These are phyloP conservation scores for Diadophis punctatus DNA, from an alignment of 2,113 vertebrate genomes.

Conservation along the genomic window DNA sequence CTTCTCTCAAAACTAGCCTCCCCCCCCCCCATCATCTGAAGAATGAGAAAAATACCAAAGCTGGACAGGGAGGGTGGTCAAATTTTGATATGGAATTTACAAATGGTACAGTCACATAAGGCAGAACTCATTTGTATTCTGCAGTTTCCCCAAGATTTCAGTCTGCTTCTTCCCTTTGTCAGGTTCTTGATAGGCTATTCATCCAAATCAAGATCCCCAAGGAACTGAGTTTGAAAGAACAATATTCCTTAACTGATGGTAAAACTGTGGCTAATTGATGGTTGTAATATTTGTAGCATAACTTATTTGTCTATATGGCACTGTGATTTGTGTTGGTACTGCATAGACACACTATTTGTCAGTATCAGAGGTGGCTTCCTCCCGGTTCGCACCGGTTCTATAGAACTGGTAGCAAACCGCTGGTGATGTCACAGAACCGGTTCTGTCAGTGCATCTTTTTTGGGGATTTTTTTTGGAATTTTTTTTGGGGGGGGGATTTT, in stretches of 20 bases:
- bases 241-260: not conserved
- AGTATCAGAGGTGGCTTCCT: no score
- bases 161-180: not conserved
- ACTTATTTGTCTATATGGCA: not conserved
- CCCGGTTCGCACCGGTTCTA: no score
- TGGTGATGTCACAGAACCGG: no score
- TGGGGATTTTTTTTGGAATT: no score
- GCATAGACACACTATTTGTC: not conserved
- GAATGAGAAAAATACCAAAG: not conserved
- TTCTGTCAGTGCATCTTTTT: no score
- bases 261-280: not conserved
- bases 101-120: not conserved
- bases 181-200: not conserved
- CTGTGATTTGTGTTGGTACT: not conserved
- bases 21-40: not conserved
- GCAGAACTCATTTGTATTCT: not conserved
- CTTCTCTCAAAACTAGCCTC: not conserved
- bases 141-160: not conserved
- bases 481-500: no score
- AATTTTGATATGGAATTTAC: not conserved
- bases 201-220: not conserved
- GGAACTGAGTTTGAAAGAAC: not conserved
- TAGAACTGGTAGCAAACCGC: no score
- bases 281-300: not conserved
- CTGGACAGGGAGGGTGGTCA: not conserved